Percentiles rank a stretch among this genome's conserved stretches.
phyloP scores from a whole-genome alignment of 2,113 vertebrate species.

The Sebastes schlegelii region DNA sequence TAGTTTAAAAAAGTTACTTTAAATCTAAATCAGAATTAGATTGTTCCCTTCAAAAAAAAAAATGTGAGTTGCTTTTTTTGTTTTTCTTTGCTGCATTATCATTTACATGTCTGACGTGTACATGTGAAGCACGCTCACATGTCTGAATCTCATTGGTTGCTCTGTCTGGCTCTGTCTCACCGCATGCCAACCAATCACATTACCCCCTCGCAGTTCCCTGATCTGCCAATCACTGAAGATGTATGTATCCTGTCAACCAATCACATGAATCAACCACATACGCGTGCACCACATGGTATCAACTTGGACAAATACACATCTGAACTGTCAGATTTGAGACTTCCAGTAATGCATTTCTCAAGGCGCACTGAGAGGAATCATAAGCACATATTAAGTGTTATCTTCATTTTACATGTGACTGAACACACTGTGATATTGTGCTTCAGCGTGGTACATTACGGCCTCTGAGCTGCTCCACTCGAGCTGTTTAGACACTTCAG shows the following conservation, averaged over 20 bases:
- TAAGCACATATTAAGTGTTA: slow-evolving; percentile 14
- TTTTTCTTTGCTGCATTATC: slow-evolving; percentile 72
- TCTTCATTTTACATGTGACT: neutral
- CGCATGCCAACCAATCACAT: slow-evolving; percentile 70
- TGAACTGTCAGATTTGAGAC: neutral
- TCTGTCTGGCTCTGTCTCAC: slow-evolving; percentile 68
- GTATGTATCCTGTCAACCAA: slow-evolving; percentile 59
- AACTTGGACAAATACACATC: slow-evolving; percentile 57
- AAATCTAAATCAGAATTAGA: neutral
- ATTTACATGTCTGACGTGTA: slow-evolving; percentile 46
- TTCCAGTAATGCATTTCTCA: neutral
- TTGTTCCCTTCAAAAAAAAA: neutral
- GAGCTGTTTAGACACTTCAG: slow-evolving; percentile 19
- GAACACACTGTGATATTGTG: neutral
- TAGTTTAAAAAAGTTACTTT: neutral
- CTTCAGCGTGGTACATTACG: neutral
- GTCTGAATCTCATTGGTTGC: slow-evolving; percentile 66
- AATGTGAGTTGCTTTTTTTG: slow-evolving; percentile 42
- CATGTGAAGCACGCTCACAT: slow-evolving; percentile 53
- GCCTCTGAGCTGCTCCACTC: slow-evolving; percentile 20
- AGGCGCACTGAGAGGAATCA: neutral
- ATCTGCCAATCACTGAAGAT: slow-evolving; percentile 53
- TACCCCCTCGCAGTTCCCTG: slow-evolving; percentile 50
- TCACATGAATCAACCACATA: slow-evolving; percentile 27
- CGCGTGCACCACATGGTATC: neutral